These are phyloP conservation scores for Coenonympha arcania DNA, from an alignment of 2,888 invertebrate species.

Conservation along the genomic window DNA sequence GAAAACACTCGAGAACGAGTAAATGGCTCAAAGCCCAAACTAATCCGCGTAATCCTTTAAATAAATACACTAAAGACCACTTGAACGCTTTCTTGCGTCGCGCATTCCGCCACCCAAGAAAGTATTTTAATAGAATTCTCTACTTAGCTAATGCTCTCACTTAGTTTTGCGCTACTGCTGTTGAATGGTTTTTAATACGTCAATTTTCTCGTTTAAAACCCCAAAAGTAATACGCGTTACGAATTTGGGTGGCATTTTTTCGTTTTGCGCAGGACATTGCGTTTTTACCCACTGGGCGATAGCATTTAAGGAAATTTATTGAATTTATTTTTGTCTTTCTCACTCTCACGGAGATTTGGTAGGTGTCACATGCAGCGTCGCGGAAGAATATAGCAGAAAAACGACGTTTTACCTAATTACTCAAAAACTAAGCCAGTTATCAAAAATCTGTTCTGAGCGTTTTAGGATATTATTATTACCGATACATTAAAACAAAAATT, in stretches of 20 bases:
- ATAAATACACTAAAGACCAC: slow-evolving; percentile 56
- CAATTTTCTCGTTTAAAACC: slow-evolving; percentile 36
- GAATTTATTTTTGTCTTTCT: too few species aligned
- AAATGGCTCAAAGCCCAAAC: slow-evolving; percentile 36
- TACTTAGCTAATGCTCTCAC: slow-evolving; percentile 27
- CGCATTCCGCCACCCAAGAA: slow-evolving; percentile 49
- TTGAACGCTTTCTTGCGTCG: slow-evolving; percentile 35
- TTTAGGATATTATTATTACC: neutral
- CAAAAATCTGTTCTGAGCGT: too few species aligned
- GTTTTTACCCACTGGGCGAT: slow-evolving; percentile 2
- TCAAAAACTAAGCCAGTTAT: too few species aligned
- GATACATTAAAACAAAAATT: too few species aligned
- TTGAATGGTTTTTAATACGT: slow-evolving; percentile 24
- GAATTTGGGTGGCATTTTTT: slow-evolving; percentile 45
- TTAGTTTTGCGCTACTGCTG: slow-evolving; percentile 40
- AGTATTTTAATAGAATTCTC: slow-evolving; percentile 30
- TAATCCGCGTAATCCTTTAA: slow-evolving; percentile 65
- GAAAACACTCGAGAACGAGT: slow-evolving; percentile 41
- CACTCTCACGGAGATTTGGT: too few species aligned
- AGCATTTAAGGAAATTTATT: too few species aligned
- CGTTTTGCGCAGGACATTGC: neutral
- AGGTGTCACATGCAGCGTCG: too few species aligned
- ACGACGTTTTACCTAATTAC: too few species aligned
- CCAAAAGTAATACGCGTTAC: slow-evolving; percentile 30
- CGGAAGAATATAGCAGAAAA: too few species aligned